Evolutionary conservation across 2,113 vertebrate genomes (phyloP), one percentile per base, ranked within the genome.

Genomic region (Menura novaehollandiae): DNA sequence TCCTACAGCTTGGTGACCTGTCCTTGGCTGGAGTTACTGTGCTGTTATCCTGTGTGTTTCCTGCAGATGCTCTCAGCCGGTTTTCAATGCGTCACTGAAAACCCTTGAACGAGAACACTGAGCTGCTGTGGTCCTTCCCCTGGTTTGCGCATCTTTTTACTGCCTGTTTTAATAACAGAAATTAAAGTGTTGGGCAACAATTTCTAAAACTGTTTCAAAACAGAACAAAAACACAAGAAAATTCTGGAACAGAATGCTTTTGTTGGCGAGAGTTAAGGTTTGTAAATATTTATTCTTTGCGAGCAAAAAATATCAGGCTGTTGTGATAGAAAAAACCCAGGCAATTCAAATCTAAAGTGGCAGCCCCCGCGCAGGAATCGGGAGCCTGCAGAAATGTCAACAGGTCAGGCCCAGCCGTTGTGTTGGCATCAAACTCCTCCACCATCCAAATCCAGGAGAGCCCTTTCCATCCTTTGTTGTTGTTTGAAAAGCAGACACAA

Each of bases 191-290:
- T 88, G 94, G 71, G 85, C 75, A 77, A 86, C 0, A 6, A 37
- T 86, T 85, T 66, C 78, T 66, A 30, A 37, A 88, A 62, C 58
- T 69, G 85, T 79, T 92, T 69, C 56, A 73, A 90, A 83, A 21
- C 85, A 60, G 78, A 91, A 87, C 33, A 89, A 74, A 81, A 89
- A 53, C 13, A 51, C 35, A 16, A 76, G 80, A 93, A 92, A 90
- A 83, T 69, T 91, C 88, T 86, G 85, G 82, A 89, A 69, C 92
- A 91, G 88, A 91, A 88, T 86, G 91, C n/a, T 82, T 94, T 94
- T 77, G 78, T 73, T 95, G 94, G 94, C 37, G 19, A 59, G 78
- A 88, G 67, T 60, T 69, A 60, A 73, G 53, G 46, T 92, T 95
- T 95, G 94, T 90, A 86, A 95, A 93, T 88, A 84, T 93, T 91